phyloP scores from a whole-genome alignment of 2,888 invertebrate genomes.

The Cephus spinipes region DNA sequence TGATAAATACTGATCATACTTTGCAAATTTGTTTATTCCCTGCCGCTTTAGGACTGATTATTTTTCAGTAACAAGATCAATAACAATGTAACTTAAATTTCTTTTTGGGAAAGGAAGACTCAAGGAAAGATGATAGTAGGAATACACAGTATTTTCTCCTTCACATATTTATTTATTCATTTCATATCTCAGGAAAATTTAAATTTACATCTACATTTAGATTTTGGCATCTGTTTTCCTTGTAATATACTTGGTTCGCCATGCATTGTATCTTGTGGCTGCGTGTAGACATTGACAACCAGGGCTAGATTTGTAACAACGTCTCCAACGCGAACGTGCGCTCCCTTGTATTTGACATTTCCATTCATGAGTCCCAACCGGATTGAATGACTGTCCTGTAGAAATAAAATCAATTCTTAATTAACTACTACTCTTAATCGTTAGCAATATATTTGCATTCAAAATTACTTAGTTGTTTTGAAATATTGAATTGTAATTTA shows the following conservation, averaged over 20 bases:
- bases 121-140: not conserved
- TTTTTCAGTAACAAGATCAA: not conserved
- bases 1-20: not conserved
- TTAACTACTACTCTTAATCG: not conserved
- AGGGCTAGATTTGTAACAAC: slow-evolving; percentile 27
- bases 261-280: not conserved
- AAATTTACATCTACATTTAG: not conserved
- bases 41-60: not conserved
- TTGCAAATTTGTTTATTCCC: not conserved
- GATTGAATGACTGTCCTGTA: slow-evolving; percentile 17
- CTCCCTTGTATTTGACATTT: slow-evolving; percentile 22
- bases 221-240: not conserved
- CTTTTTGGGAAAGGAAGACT: not conserved
- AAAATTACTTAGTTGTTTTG: not conserved
- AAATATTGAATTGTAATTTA: not conserved
- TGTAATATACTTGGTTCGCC: not conserved
- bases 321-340: slow-evolving; percentile 25
- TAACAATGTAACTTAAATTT: not conserved
- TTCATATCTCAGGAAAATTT: not conserved
- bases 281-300: slow-evolving; percentile 21
- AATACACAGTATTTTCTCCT: not conserved
- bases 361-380: slow-evolving; percentile 30
- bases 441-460: not conserved
- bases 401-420: slow-evolving; percentile 8
- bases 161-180: not conserved